Evolutionary conservation across 2,797 vertebrate genomes (phyloP), one percentile per base, ranked within the genome.

Genomic region (Antennarius maculatus): DNA sequence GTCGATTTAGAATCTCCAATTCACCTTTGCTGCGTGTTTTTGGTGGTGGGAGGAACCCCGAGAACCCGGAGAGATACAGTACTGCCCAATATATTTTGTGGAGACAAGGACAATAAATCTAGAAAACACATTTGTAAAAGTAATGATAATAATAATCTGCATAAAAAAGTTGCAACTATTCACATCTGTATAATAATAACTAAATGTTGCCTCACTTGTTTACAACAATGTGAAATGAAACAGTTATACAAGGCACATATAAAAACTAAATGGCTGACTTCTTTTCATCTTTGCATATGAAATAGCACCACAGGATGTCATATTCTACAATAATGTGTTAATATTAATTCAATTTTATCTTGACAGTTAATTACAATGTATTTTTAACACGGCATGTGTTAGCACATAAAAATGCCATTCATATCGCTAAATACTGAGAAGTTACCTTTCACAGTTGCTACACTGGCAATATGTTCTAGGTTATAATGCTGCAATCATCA

Each of bases 401-500:
- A 39, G 56, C 57, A 42, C 54, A 54, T 69, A 75, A 71, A 69
- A 66, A 48, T 62, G 37, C 57, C 60, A 61, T 69, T 66, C 18
- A 59, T 51, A 61, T 63, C 55, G 57, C 56, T 67, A 77, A 74
- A 82, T 66, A 76, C 50, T 79, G 52, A 79, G 61, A 27, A 71
- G 69, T 60, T 70, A 54, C 61, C 73, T 83, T 77, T 74, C 68
- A 80, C 71, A 81, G 71, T 54, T 76, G 74, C 71, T 68, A 69
- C 66, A 75, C 76, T 58, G 59, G 72, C 81, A 89, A 88, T 83
- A 86, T 86, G 85, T 77, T 88, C 80, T 56, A 61, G 63, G 82
- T 62, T 85, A 81, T 79, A 84, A 87, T 66, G 69, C 82, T 77
- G 86, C 87, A 86, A 91, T 91, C 85, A 90, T 90, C 88, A 90